Percentiles rank a stretch among this genome's conserved stretches.
Evolutionary conservation across 2,113 vertebrate species (phyloP).

Genomic region (Vidua macroura): DNA sequence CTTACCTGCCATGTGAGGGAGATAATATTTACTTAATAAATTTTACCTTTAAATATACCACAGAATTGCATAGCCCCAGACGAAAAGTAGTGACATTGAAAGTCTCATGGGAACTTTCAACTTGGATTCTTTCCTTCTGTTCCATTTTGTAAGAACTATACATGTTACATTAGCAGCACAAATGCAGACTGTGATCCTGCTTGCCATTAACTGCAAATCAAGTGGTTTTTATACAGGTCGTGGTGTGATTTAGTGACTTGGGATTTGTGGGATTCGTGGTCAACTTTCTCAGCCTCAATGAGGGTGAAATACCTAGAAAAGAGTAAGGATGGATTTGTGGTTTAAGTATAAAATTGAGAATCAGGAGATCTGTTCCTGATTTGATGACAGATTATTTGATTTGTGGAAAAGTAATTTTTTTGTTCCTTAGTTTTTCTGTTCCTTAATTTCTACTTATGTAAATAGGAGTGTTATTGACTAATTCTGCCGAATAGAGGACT

Average conservation of each 20-base stretch:
- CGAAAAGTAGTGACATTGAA: not conserved
- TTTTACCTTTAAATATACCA: not conserved
- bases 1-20: accelerated
- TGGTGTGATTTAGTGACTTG: not conserved
- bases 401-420: not conserved
- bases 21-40: not conserved
- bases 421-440: slow-evolving; percentile 14
- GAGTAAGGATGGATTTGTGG: not conserved
- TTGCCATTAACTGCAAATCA: not conserved
- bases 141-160: not conserved
- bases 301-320: not conserved
- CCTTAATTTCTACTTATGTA: not conserved
- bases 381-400: not conserved
- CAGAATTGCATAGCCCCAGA: not conserved
- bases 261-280: not conserved
- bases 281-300: not conserved
- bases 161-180: not conserved
- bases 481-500: not conserved
- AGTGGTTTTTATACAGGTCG: not conserved
- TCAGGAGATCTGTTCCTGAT: not conserved
- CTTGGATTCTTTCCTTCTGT: not conserved
- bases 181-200: not conserved
- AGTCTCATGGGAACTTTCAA: not conserved
- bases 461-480: not conserved
- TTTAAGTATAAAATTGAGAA: not conserved